These are phyloP conservation scores for Gorsachius magnificus DNA, from an alignment of 2,797 vertebrate species.

Conservation along the genomic window DNA sequence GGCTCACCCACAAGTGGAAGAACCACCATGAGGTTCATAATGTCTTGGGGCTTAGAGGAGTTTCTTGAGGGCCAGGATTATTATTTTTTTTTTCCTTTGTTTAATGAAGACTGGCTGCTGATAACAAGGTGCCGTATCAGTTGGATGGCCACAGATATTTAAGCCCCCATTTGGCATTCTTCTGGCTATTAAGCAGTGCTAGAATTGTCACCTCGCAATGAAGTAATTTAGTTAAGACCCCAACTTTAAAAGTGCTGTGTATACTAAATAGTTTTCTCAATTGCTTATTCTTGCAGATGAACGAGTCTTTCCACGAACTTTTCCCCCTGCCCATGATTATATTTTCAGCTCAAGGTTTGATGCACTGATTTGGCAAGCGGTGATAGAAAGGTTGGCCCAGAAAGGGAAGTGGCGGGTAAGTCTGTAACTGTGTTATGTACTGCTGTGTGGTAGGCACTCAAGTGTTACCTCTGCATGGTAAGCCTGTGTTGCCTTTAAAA, in stretches of 20 bases:
- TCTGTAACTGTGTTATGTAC: background rate
- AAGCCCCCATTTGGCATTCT: background rate
- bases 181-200: background rate
- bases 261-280: background rate
- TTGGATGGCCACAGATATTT: background rate
- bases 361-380: slow-evolving; percentile 70
- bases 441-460: fast-evolving
- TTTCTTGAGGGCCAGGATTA: background rate
- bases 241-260: background rate
- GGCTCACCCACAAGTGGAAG: background rate
- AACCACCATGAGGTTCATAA: background rate
- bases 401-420: slow-evolving; percentile 77
- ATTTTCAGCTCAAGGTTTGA: slow-evolving; percentile 60
- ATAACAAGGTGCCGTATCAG: background rate
- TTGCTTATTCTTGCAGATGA: slow-evolving; percentile 13
- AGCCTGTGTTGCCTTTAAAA: background rate
- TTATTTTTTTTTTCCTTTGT: background rate
- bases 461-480: background rate
- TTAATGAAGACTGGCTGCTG: background rate
- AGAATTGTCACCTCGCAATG: background rate
- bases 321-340: slow-evolving; percentile 29
- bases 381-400: slow-evolving; percentile 76
- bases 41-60: background rate
- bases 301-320: background rate
- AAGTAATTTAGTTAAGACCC: background rate